These are phyloP conservation scores for Apis florea DNA, from an alignment of 1,140 invertebrate genomes.

Conservation along the genomic window DNA sequence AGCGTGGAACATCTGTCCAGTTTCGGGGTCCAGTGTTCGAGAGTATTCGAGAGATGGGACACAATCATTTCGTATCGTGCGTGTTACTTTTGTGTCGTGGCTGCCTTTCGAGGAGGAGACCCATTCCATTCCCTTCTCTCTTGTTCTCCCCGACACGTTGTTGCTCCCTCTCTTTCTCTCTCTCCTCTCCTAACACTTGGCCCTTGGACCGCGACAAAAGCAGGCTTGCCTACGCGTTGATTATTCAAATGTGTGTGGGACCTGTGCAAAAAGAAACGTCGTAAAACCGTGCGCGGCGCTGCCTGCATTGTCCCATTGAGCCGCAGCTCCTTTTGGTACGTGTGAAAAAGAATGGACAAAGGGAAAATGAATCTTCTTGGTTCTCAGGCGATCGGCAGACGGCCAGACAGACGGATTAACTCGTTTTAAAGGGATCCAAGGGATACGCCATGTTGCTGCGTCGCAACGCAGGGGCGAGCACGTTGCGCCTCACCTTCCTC, in stretches of 20 bases:
- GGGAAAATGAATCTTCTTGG: constrained; percentile 74
- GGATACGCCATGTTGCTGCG: constrained; percentile 56
- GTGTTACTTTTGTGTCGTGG: constrained; percentile 46
- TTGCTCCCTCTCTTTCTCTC: not conserved
- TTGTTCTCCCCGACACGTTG: not conserved
- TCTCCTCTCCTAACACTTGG: not conserved
- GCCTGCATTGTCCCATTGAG: constrained; percentile 64
- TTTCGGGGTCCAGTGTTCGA: constrained; percentile 6
- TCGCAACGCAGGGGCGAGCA: not conserved
- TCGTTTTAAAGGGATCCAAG: constrained; percentile 70
- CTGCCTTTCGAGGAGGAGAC: not conserved
- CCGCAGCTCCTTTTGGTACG: constrained; percentile 64
- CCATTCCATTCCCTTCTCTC: not conserved
- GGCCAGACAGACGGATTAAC: constrained; percentile 70
- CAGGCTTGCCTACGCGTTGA: constrained; percentile 43
- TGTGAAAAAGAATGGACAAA: constrained; percentile 75
- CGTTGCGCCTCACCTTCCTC: not conserved
- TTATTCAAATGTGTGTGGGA: constrained; percentile 54
- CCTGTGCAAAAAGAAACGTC: constrained; percentile 47
- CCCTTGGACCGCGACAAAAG: constrained; percentile 1
- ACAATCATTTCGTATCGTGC: constrained; percentile 49
- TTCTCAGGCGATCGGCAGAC: constrained; percentile 72
- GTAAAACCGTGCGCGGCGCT: constrained; percentile 39
- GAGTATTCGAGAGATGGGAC: constrained; percentile 27
- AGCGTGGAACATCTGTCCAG: constrained; percentile 52